Base-by-base conservation (phyloP, 2,888 invertebrate species). In the Blastobasis lacticolella region DNA sequence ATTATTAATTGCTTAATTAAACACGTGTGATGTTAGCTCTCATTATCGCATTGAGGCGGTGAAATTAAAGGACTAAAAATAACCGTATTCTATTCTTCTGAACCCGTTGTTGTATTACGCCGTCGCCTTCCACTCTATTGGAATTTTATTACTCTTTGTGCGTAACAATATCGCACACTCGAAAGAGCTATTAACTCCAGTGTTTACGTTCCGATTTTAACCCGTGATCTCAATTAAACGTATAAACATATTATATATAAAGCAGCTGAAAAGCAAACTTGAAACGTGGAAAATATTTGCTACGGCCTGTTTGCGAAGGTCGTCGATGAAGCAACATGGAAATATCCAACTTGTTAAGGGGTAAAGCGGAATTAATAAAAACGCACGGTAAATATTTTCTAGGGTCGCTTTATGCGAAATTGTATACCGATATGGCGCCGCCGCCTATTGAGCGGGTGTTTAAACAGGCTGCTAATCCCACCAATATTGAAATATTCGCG, bases 401-500 rank as follows among this genome's bases (percentile, higher is more conserved):
- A 67, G 71, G 76, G 75, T 71, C 75, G 73, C 72, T 71, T 70
- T 78, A 74, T 77, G 75, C 74, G 79, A 78, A 81, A 80, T 85
- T 85, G 84, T 86, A 84, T 84, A 78, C 73, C 81, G 75, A 81
- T 83, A 79, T 82, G 78, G 73, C 76, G 72, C 67, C 68, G 77
- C 66, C 67, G 73, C 67, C 72, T 76, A 81, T 82, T 80, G 76
- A 81, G 75, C 75, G 71, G 75, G 71, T 86, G 85, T 86, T 86
- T 86, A 84, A 86, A 85, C 80, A 85, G 86, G 83, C 78, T 74
- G 79, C 81, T 87, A 87, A 87, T 87, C 85, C 83, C 64, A 76
- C 84, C 86, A 84, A 85, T 87, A 87, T 87, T 87, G 87, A 87
- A 87, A 87, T 84, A 87, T 87, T 86, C 73, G 78, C 78, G 85